Evolutionary conservation across 2,797 vertebrate species (phyloP).

Genomic region (Typhlichthys eigenmanni): DNA sequence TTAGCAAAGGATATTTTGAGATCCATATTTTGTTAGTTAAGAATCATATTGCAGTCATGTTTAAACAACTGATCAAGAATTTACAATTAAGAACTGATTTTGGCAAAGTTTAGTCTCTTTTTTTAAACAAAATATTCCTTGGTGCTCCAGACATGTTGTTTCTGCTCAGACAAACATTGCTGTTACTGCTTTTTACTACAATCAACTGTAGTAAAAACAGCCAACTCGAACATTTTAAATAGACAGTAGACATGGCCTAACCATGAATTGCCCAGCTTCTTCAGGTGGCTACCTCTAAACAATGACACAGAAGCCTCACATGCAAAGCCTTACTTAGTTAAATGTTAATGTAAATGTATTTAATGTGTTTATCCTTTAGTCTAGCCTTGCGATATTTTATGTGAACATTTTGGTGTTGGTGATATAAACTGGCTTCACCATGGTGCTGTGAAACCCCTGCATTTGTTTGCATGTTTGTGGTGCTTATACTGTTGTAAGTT

Average conservation of each 20-base stretch:
- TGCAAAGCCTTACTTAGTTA: neutral
- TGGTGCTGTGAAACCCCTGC: neutral
- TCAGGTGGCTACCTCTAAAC: neutral
- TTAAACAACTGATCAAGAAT: too few species aligned
- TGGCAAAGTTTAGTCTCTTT: neutral
- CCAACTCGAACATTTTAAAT: neutral
- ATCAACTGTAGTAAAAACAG: too few species aligned
- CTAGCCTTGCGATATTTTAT: too few species aligned
- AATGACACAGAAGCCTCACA: neutral
- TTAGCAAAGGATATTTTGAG: constrained; percentile 10
- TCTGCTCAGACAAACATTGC: constrained; percentile 7
- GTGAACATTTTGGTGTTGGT: too few species aligned
- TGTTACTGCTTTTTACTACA: neutral
- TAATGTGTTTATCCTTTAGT: too few species aligned
- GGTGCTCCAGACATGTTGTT: constrained; percentile 4
- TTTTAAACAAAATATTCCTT: constrained; percentile 7
- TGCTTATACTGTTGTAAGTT: neutral
- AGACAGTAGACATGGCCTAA: neutral
- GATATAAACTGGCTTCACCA: neutral
- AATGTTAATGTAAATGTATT: neutral
- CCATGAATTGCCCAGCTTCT: neutral
- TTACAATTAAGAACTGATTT: constrained; percentile 9
- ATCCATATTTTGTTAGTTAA: too few species aligned
- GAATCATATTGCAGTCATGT: too few species aligned
- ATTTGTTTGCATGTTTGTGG: neutral